Evolutionary conservation across 2,113 vertebrate species (phyloP).

Genomic region (Sinocyclocheilus maitianheensis): DNA sequence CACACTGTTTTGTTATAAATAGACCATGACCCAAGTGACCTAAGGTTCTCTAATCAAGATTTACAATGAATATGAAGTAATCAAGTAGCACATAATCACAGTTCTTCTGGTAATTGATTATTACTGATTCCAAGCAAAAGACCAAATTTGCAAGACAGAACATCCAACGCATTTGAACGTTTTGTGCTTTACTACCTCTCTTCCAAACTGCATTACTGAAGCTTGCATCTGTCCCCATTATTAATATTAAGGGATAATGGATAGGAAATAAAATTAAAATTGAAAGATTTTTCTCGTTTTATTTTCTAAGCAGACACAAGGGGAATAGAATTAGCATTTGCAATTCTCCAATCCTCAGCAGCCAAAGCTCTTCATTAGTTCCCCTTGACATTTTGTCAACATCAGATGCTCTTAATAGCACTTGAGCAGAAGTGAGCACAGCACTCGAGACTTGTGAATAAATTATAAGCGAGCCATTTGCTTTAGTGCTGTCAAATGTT

Average conservation of each 20-base stretch:
- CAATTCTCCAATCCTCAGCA: background rate
- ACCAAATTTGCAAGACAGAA: background rate
- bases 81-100: background rate
- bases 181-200: background rate
- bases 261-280: background rate
- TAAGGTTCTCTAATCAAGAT: background rate
- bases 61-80: background rate
- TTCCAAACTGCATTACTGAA: slow-evolving; percentile 31
- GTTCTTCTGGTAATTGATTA: background rate
- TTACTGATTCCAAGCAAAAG: background rate
- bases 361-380: slow-evolving; percentile 11
- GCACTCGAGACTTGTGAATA: slow-evolving; percentile 1
- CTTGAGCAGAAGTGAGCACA: slow-evolving; percentile 18
- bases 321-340: background rate
- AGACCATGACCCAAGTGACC: background rate
- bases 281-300: background rate
- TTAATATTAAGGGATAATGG: background rate
- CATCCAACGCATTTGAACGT: background rate
- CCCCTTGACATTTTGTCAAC: slow-evolving; percentile 44
- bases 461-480: slow-evolving; percentile 9
- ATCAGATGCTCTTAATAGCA: slow-evolving; percentile 32
- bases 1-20: background rate
- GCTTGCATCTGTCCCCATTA: slow-evolving; percentile 18
- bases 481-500: background rate
- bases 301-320: background rate